phyloP scores from a whole-genome alignment of 2,113 vertebrate genomes.

The Australoheros scitulus region DNA sequence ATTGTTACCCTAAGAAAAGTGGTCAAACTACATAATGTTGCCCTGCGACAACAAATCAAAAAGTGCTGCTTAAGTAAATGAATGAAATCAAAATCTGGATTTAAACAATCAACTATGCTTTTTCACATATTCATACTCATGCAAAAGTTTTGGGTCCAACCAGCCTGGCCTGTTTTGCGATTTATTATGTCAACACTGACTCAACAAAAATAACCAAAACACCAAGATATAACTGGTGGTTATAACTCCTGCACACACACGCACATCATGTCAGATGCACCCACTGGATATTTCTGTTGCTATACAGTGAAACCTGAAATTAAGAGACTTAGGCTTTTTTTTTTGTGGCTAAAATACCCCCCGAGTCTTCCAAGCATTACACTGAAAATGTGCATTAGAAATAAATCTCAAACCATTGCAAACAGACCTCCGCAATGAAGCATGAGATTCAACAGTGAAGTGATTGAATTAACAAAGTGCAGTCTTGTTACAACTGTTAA shows the following conservation, averaged over 20 bases:
- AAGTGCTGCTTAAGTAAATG: too few relatives aligned
- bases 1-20: too few relatives aligned
- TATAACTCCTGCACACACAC: background rate
- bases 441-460: rapidly evolving
- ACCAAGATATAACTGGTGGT: background rate
- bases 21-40: too few relatives aligned
- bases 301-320: background rate
- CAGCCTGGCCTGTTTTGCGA: background rate
- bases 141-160: background rate
- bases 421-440: background rate
- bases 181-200: background rate
- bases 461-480: background rate
- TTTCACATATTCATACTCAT: too few relatives aligned
- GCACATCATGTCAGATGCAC: background rate
- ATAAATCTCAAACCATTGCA: background rate
- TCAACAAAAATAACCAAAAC: background rate
- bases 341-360: background rate
- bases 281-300: background rate
- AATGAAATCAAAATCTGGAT: too few relatives aligned
- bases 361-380: too few relatives aligned
- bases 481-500: background rate
- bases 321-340: background rate
- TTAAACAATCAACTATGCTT: too few relatives aligned
- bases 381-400: background rate
- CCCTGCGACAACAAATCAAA: too few relatives aligned